phyloP scores from a whole-genome alignment of 2,113 vertebrate genomes.

The Anthoscopus minutus region DNA sequence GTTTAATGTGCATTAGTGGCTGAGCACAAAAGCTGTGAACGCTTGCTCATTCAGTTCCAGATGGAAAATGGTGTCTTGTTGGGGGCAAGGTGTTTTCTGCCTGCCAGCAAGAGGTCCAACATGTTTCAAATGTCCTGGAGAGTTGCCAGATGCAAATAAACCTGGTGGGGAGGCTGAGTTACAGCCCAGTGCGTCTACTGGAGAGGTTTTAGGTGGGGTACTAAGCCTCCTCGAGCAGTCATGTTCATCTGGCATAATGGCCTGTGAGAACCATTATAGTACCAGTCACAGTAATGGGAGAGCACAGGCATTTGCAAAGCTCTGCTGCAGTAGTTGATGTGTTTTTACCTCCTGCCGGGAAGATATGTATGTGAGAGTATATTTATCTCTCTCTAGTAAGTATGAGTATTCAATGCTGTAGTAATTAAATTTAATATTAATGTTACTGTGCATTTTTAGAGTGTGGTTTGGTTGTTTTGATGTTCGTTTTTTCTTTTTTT shows the following conservation, averaged over 20 bases:
- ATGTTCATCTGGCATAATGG: background rate
- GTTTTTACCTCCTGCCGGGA: background rate
- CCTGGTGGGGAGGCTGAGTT: background rate
- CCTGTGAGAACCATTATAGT: background rate
- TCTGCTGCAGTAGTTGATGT: background rate
- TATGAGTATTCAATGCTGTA: background rate
- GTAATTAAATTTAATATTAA: background rate
- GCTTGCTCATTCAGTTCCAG: background rate
- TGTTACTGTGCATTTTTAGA: background rate
- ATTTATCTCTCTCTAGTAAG: fast-evolving
- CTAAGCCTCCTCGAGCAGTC: background rate
- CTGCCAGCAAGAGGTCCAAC: background rate
- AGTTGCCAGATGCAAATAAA: background rate
- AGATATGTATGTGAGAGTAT: background rate
- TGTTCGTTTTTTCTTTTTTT: background rate
- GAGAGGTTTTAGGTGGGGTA: background rate
- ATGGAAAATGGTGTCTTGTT: background rate
- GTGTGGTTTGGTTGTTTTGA: background rate
- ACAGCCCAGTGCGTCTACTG: background rate
- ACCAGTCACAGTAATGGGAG: background rate
- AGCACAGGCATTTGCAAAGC: background rate
- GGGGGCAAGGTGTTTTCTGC: constrained; percentile 7
- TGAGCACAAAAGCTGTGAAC: background rate
- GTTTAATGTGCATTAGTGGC: background rate
- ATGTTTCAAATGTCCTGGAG: background rate